Conservation (phyloP, 2,797 vertebrate genomes). For the Hippocampus kuda region DNA sequence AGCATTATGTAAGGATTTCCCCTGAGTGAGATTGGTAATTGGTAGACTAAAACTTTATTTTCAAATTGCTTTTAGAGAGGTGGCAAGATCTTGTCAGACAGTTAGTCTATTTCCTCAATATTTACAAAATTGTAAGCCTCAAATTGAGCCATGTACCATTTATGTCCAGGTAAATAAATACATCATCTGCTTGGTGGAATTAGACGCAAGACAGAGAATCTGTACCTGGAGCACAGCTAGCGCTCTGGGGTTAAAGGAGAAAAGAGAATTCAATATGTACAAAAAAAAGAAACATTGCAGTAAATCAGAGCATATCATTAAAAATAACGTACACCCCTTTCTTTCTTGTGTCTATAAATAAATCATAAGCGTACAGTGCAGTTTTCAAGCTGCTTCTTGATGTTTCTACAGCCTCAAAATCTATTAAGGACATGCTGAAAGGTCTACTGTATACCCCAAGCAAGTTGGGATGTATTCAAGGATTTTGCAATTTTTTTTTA, state of each 20-base stretch:
- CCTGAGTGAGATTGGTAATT: constrained; percentile 8
- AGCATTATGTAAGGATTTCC: constrained; percentile 3
- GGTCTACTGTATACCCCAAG: no score
- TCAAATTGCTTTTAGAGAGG: constrained; percentile 22
- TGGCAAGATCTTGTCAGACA: constrained; percentile 14
- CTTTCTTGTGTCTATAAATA: not conserved
- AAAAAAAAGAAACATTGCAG: not conserved
- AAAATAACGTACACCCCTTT: not conserved
- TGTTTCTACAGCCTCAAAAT: constrained; percentile 10
- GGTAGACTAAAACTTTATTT: constrained; percentile 9
- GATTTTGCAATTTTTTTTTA: no score
- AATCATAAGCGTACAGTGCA: constrained; percentile 10
- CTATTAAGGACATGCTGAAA: no score
- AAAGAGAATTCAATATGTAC: constrained; percentile 39
- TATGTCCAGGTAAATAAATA: constrained; percentile 52
- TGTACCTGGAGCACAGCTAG: constrained; percentile 70
- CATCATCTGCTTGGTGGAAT: constrained; percentile 39
- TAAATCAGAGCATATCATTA: not conserved
- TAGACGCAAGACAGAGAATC: constrained; percentile 42
- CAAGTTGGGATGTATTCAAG: no score
- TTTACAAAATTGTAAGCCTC: constrained; percentile 11
- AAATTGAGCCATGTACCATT: constrained; percentile 59
- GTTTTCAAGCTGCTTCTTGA: constrained; percentile 11
- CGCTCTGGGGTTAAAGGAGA: constrained; percentile 55
- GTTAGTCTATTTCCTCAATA: not conserved